phyloP scores from a whole-genome alignment of 2,797 vertebrate species.

The Ctenopoma multispine region DNA sequence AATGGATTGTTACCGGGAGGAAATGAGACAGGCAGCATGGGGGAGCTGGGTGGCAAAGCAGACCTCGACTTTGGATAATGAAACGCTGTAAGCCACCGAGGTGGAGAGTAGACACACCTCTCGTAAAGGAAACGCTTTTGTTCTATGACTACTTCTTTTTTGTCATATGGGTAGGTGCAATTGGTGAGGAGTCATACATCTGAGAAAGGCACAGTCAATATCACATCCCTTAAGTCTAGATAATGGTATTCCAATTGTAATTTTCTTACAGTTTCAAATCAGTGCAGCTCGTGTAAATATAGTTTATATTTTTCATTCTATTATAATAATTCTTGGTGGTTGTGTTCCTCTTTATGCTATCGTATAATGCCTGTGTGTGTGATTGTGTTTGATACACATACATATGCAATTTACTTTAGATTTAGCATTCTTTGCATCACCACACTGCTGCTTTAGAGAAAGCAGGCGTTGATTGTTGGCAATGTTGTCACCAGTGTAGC shows the following conservation, averaged over 20 bases:
- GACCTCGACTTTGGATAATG: constrained; percentile 76
- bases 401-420: constrained; percentile 44
- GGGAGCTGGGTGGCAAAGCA: constrained; percentile 71
- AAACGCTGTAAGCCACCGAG: constrained; percentile 70
- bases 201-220: constrained; percentile 23
- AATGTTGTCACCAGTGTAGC: constrained; percentile 33
- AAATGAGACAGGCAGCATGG: constrained; percentile 79
- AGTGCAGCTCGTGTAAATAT: constrained; percentile 19
- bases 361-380: constrained; percentile 25
- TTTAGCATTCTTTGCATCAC: constrained; percentile 54
- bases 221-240: constrained; percentile 28
- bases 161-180: constrained; percentile 58
- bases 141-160: constrained; percentile 65
- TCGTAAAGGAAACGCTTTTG: constrained; percentile 72
- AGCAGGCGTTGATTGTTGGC: constrained; percentile 58
- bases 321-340: constrained; percentile 7
- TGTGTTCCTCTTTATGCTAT: constrained; percentile 11
- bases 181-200: constrained; percentile 45
- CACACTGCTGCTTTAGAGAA: constrained; percentile 42
- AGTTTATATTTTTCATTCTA: constrained; percentile 17
- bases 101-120: constrained; percentile 70
- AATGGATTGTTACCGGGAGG: constrained; percentile 82
- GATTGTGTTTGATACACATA: constrained; percentile 38
- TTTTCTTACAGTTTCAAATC: constrained; percentile 41
- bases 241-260: constrained; percentile 24